Evolutionary conservation across 2,113 vertebrate species (phyloP).

Genomic region (human (Homo sapiens)): DNA sequence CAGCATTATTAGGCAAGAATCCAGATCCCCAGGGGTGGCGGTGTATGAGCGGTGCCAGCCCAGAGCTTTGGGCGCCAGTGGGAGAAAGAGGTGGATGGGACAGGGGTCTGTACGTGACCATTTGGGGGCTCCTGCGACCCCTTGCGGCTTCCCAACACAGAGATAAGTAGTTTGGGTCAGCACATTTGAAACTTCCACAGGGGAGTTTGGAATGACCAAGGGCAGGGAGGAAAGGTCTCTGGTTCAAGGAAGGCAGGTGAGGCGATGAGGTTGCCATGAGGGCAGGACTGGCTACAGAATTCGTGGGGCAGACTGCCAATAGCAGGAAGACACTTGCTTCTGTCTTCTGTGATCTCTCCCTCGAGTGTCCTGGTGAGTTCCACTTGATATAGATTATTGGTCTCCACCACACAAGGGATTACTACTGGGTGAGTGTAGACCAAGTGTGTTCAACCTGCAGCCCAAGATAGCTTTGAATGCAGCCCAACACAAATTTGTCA

Average conservation of each 20-base stretch:
- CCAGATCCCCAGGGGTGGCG: not conserved
- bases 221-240: not conserved
- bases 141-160: not conserved
- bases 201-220: not conserved
- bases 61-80: rapidly evolving
- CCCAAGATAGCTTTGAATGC: too few species aligned
- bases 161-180: not conserved
- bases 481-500: too few species aligned
- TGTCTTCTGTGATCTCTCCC: not conserved
- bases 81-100: too few species aligned
- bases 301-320: rapidly evolving
- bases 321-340: not conserved
- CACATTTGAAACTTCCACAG: not conserved
- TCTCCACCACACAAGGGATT: not conserved
- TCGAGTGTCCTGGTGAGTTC: not conserved
- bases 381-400: not conserved
- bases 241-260: not conserved
- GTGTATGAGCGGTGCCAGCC: not conserved
- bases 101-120: not conserved
- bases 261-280: too few species aligned
- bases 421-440: not conserved
- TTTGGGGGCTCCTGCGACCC: not conserved
- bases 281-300: not conserved
- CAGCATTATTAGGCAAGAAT: not conserved
- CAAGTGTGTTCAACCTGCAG: rapidly evolving